Base-by-base conservation (phyloP, 1,140 invertebrate species). In the Drosophila subobscura region DNA sequence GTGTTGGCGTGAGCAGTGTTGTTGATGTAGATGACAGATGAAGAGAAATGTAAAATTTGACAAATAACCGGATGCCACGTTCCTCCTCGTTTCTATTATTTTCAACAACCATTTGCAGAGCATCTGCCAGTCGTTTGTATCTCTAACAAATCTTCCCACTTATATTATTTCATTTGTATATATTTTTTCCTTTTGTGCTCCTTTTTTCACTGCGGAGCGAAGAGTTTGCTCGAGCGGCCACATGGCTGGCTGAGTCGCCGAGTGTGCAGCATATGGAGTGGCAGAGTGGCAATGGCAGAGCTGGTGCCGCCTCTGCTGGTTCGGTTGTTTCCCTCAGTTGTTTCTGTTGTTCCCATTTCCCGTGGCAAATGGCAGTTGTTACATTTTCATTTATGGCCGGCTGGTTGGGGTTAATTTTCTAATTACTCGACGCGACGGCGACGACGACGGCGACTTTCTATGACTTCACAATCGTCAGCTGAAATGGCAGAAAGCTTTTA, bases 391-490 rank as follows among this genome's bases (percentile, higher is more conserved):
- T 85, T 86, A 85, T 86, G 80, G 64, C 49, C 81, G 57, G 80
- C 60, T 86, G 66, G 77, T 63, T 74, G 77, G 81, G 80, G 73
- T 72, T 81, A 86, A 85, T 85, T 85, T 85, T 64, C 64, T 86
- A 85, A 85, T 86, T 85, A 85, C 80, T 77, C 73, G 77, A 85
- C 80, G 77, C 81, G 80, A 66, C 81, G 80, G 63, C 81, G 56
- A 84, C 76, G 63, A 33, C 29, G 33, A 84, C 76, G 63, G 10
- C 29, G 33, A 83, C 75, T 84, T 83, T 83, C 79, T 83, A 81
- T 81, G 79, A 81, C 79, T 81, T 83, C 79, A 63, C 16, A 3
- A 10, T 46, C 50, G 66, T 59, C 46, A 56, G 55, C 72, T 72
- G 57, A 65, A 85, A 77, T 63, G 61, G 46, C 50, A 50, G 55